Conservation (phyloP, 2,888 invertebrate species). For the Papilio demoleus region DNA sequence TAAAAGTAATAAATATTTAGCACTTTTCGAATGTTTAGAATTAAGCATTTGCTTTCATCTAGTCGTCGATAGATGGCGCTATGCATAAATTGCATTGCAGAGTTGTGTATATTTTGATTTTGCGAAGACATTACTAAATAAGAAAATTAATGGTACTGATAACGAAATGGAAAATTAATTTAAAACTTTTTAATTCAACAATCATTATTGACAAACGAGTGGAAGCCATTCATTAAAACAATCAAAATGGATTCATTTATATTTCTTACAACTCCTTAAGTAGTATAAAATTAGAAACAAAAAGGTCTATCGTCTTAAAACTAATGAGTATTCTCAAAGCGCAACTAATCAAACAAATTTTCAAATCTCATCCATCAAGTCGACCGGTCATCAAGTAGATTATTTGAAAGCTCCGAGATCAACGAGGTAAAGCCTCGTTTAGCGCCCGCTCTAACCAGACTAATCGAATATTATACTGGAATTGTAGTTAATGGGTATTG, state of each 20-base stretch:
- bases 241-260: slow-evolving; percentile 47
- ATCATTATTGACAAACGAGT: too few species aligned
- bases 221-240: too few species aligned
- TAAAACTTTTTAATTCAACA: too few species aligned
- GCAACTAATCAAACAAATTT: slow-evolving; percentile 76
- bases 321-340: slow-evolving; percentile 60
- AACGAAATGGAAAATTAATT: too few species aligned
- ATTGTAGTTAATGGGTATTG: slow-evolving; percentile 4
- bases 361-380: slow-evolving; percentile 76
- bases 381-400: slow-evolving; percentile 65
- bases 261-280: slow-evolving; percentile 45
- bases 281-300: slow-evolving; percentile 46
- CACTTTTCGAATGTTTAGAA: background rate
- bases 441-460: slow-evolving; percentile 39
- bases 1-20: background rate
- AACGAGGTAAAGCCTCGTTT: slow-evolving; percentile 54
- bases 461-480: slow-evolving; percentile 3
- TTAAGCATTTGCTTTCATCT: slow-evolving; percentile 20
- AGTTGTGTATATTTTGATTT: too few species aligned
- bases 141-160: too few species aligned
- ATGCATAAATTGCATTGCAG: background rate
- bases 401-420: slow-evolving; percentile 62
- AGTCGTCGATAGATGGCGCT: slow-evolving; percentile 57
- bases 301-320: slow-evolving; percentile 57
- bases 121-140: too few species aligned